Evolutionary conservation across 2,888 invertebrate species (phyloP), one percentile per base, ranked within the genome.

Genomic region (Drosophila kanekoi): DNA sequence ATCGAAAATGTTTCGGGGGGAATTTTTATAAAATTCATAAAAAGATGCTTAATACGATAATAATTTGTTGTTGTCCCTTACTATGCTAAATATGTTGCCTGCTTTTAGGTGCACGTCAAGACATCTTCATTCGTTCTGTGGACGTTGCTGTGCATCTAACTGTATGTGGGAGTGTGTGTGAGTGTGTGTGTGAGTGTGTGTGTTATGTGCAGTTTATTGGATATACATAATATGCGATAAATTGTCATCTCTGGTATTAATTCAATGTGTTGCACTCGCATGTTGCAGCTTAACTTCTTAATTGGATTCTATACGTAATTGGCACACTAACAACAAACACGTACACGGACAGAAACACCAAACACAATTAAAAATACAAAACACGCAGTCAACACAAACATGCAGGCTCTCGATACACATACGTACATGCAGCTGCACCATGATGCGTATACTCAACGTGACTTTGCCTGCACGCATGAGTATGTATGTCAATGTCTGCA

Each of bases 21-120:
- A 62, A 60, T 53, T 53, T 38, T 47, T 72, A 65, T 38, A 60
- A 60, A 65, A 77, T 65, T 11, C 72, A 77, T 67, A 60, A 62
- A 77, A 72, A 62, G 54, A 62, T 59, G 44, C 51, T 56, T 56
- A 51, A 28, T 28, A 28, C 28, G 8, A 28, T 28, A 28, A 28
- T 28, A 28, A 28, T 28, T 28, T 28, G 28, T 28, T 28, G 28
- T 28, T 28, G 28, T 28, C 8, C 33, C 3, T 35, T 33, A 41
- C 16, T 18, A 51, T 60, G 45, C 51, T 57, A 58, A 66, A 56
- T 41, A 4, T 45, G 48, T 77, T 72, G 81, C 67, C 62, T 67
- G 67, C 77, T 71, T 65, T 47, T 37, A 35, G 53, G 60, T 58
- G 72, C 65, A 40, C 14, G 16, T 13, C 72, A 44, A 38, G 37